Base-by-base conservation (phyloP, 1,140 invertebrate genomes). In the Penaeus vannamei region DNA sequence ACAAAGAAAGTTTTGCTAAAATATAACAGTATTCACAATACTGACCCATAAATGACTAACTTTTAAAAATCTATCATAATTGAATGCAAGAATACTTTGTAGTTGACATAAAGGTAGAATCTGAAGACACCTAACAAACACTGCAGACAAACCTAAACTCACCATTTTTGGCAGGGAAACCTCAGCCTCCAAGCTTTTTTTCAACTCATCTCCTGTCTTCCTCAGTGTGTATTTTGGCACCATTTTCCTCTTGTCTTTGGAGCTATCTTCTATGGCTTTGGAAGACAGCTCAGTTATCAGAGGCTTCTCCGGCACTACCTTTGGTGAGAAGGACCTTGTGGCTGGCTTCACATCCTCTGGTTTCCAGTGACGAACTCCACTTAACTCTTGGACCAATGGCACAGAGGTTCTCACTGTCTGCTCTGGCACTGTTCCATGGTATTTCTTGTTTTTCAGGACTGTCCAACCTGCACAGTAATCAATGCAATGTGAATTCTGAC, bases 331-430 rank as follows among this genome's bases (percentile, higher is more conserved):
- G 46, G 53, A n/a, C 14, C 23, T 77, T 14, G 23, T 69, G 36
- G 86, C 29, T 19, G 72, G 46, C 20, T 32, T 20, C 29, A 90
- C 42, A 79, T 92, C 91, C 23, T 86, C 61, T 26, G 85, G 76
- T 59, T 62, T 82, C 79, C 95, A 93, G 91, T 96, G 95, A 92
- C 96, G 94, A 89, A 97, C 95, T 91, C 94, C 95, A 92, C 97
- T 96, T 22, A 94, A 93, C 79, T 96, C 88, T 60, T 91, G 91
- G 46, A 91, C 89, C 61, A 90, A 26, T 20, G 91, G 91, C 10
- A 90, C 32, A 8, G 85, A 61, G 53, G 86, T 88, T 10, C 89
- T 88, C n/a, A 91, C 86, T 4, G 32, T 84, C 32, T 88, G 88
- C 19, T 91, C 79, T 26, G 80, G 95, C 26, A 97, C 92, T 60